Percentiles rank a stretch among this genome's conserved stretches.
Conservation (phyloP, 2,113 vertebrate genomes). For the Tachysurus vachellii region DNA sequence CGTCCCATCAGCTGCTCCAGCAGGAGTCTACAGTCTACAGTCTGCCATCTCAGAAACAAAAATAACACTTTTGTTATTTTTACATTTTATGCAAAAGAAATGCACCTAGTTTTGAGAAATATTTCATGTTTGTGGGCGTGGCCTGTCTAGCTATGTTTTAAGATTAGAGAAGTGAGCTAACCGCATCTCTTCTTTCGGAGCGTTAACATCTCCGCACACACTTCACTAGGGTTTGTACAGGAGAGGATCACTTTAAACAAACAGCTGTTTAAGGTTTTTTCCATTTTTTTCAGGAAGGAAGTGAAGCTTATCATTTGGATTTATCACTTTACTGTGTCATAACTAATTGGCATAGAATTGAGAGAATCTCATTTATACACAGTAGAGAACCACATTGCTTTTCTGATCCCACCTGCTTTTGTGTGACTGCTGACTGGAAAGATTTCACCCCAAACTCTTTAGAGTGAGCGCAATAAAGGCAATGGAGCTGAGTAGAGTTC, state of each 20-base stretch:
- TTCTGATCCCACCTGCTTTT: not conserved
- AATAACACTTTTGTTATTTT: not conserved
- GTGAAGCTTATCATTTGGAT: not conserved
- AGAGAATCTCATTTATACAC: not conserved
- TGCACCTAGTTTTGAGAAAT: too few species aligned
- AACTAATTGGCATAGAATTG: not conserved
- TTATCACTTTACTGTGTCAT: not conserved
- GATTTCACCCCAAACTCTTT: too few species aligned
- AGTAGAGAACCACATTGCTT: too few species aligned
- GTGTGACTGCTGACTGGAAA: not conserved
- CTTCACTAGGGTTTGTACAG: not conserved
- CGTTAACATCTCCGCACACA: not conserved
- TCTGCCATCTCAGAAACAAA: not conserved
- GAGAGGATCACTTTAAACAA: not conserved
- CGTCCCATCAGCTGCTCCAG: slow-evolving; percentile 64
- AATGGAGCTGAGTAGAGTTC: too few species aligned
- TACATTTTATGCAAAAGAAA: not conserved
- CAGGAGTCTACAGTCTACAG: slow-evolving; percentile 37
- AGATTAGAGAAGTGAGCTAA: not conserved
- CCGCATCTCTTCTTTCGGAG: not conserved
- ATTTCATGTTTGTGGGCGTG: not conserved
- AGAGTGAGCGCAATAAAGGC: too few species aligned
- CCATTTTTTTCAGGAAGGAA: not conserved
- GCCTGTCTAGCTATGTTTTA: not conserved
- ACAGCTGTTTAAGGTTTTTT: not conserved